Conservation (phyloP, 1,140 invertebrate species). For the Lucilia cuprina region DNA sequence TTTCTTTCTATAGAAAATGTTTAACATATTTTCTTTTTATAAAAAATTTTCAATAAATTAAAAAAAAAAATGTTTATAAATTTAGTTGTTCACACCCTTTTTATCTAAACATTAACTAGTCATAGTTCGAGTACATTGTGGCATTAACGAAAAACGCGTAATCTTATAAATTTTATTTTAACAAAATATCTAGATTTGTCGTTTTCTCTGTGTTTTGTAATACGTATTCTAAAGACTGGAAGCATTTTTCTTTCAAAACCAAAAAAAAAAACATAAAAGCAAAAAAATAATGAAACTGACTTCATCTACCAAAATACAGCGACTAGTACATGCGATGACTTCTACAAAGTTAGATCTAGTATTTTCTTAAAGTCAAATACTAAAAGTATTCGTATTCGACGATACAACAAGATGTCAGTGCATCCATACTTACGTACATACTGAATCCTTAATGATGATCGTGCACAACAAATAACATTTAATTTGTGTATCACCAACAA, state of each 20-base stretch:
- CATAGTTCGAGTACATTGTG: not conserved
- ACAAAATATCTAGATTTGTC: constrained; percentile 31
- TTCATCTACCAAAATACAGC: not conserved
- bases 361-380: constrained; percentile 7
- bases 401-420: not conserved
- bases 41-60: no score
- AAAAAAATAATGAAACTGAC: not conserved
- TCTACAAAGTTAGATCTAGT: not conserved
- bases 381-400: no score
- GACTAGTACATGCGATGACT: not conserved
- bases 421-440: not conserved
- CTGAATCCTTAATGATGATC: constrained; percentile 36
- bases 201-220: not conserved
- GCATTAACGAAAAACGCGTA: constrained; percentile 25
- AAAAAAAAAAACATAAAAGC: not conserved
- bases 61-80: no score
- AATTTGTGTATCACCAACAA: constrained; percentile 36
- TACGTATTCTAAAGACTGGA: constrained; percentile 24
- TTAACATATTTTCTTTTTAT: no score
- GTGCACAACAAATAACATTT: constrained; percentile 37
- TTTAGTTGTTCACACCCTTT: no score
- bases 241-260: not conserved
- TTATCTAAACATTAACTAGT: no score
- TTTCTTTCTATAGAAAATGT: no score
- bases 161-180: constrained; percentile 33